A percentile compares a stretch with the other conserved stretches of the same genome.
These are phyloP conservation scores for Synanthedon vespiformis DNA, from an alignment of 2,888 invertebrate genomes.

Conservation along the genomic window DNA sequence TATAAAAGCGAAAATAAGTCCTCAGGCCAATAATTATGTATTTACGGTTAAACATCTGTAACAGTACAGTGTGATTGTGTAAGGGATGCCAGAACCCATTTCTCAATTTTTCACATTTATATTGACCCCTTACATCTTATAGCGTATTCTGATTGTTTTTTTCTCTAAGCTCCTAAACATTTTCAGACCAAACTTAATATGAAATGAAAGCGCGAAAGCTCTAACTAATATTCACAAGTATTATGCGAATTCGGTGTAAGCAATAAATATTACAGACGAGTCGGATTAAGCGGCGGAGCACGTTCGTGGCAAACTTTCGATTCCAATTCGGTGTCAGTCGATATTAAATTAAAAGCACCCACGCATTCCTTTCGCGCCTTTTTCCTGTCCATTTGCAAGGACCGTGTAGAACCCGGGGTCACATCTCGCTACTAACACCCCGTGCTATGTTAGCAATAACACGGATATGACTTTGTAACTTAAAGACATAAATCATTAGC, in stretches of 20 bases:
- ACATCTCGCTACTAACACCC: conserved; percentile 50
- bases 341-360: conserved; percentile 70
- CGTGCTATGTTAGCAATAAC: conserved; percentile 19
- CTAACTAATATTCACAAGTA: conserved; percentile 11
- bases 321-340: conserved; percentile 68
- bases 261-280: conserved; percentile 47
- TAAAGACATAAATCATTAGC: not conserved
- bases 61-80: too few species aligned
- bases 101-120: too few species aligned
- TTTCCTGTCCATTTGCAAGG: conserved; percentile 71
- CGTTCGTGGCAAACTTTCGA: conserved; percentile 62
- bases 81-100: too few species aligned
- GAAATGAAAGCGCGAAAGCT: too few species aligned
- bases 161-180: too few species aligned
- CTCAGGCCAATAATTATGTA: too few species aligned
- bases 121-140: too few species aligned
- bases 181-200: too few species aligned
- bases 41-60: too few species aligned
- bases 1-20: too few species aligned
- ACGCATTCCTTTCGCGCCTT: conserved; percentile 67
- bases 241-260: conserved; percentile 18
- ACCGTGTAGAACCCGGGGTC: conserved; percentile 63
- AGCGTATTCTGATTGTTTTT: too few species aligned
- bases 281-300: conserved; percentile 53
- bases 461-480: conserved; percentile 27